A percentile compares a stretch with the other conserved stretches of the same genome.
Conservation (phyloP, 1,140 invertebrate genomes). For the Coelopa frigida region DNA sequence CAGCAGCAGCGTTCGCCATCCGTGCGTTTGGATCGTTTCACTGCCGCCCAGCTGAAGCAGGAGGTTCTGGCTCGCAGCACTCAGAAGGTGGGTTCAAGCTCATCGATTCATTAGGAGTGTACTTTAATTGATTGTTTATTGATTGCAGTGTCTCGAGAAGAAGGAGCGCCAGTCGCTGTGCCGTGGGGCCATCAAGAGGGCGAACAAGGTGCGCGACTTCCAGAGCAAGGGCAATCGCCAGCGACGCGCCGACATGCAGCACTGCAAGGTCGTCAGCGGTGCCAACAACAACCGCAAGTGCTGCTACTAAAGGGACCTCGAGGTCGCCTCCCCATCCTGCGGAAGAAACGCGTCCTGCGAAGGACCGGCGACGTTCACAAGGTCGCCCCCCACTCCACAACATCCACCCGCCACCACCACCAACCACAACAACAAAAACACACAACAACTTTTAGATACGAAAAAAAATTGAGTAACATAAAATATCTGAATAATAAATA, state of each 20-base stretch:
- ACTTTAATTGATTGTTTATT: neutral
- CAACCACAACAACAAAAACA: neutral
- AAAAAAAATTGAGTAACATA: neutral
- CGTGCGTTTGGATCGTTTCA: constrained; percentile 31
- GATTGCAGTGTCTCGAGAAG: constrained; percentile 28
- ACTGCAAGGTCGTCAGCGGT: constrained; percentile 52
- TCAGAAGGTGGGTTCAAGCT: constrained; percentile 26
- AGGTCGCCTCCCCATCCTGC: too few species aligned
- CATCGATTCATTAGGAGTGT: neutral
- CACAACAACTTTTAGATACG: constrained; percentile 1
- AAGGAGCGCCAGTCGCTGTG: constrained; percentile 51
- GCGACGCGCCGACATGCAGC: constrained; percentile 55
- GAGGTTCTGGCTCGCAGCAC: constrained; percentile 28
- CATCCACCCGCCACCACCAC: constrained; percentile 6
- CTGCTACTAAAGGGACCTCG: constrained; percentile 37
- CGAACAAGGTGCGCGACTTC: constrained; percentile 59
- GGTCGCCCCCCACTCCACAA: too few species aligned
- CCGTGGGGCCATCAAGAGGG: constrained; percentile 53
- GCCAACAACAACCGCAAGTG: constrained; percentile 70
- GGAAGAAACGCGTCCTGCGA: too few species aligned
- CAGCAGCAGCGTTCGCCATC: neutral
- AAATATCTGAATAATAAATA: too few species aligned
- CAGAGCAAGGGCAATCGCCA: constrained; percentile 55
- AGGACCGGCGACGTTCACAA: too few species aligned
- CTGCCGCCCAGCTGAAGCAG: constrained; percentile 31